Base-by-base conservation (phyloP, 37 sponge, comb jelly and placozoan species). In the Haliclona indistincta region DNA sequence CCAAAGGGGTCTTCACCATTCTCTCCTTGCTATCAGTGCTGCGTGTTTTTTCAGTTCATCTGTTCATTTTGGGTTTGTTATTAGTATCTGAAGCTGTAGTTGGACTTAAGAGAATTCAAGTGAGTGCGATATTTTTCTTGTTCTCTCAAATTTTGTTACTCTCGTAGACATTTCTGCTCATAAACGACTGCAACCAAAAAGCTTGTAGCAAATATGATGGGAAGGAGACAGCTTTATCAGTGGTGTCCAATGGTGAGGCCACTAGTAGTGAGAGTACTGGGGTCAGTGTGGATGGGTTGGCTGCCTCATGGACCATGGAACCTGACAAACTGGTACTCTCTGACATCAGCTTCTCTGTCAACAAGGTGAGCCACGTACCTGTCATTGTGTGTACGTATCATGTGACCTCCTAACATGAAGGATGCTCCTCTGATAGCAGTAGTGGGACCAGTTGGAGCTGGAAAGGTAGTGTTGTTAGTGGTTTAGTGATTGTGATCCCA, bases 401-500 rank as follows among this genome's bases (percentile, higher is more conserved):
- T 35, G 11, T 65, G 67, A 13, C 37, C 38, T 4, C 38, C 13
- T 38, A 29, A 6, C 25, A 10, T 23, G 26, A 28, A 79, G 80
- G 40, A 56, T 10, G 37, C 42, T 2, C 75, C 77, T 33, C 70
- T 87, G 40, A 41, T 87, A 56, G 82, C 88, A 44, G 63, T 87
- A 38, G 82, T 87, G 41, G 88, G 88, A 28, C 77, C 88, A 54
- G 88, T 87, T 64, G 88, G 88, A 71, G 52, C 82, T 38, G 88
- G 88, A 62, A 87, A 87, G 88, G 88, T 87, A 69, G 22, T 47
- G 28, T 17, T 8, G 10, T 10, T 32, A 33, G 68, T 67, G 13
- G 32, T 2, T 25, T 29, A 38, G 38, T 22, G 19, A 0, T 13
- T 52, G 38, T 64, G 37, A 33, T 74, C 76, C 39, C 83, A 88